Evolutionary conservation across 2,113 vertebrate species (phyloP), one percentile per base, ranked within the genome.

Genomic region (Gallinago media): DNA sequence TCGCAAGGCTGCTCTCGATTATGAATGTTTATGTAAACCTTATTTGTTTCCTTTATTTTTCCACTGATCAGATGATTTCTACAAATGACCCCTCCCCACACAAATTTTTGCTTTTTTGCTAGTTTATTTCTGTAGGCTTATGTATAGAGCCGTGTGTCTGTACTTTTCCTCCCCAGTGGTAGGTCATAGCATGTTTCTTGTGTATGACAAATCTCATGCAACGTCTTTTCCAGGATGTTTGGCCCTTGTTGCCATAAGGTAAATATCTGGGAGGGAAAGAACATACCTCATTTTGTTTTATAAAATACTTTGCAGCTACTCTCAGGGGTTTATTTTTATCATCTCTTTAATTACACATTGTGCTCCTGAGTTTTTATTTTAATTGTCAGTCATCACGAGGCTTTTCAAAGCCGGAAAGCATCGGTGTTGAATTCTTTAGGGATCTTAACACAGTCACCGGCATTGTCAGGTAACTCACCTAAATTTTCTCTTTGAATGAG

Each of bases 281-380:
- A 34, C 38, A 42, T 54, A 29, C 29, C 18, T 92, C 8, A 4
- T 68, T 89, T 75, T 89, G 54, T 42, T 88, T 76, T 76, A 32
- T 83, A 9, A 93, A 73, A 31, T 50, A 34, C 31, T 72, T 89
- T 1, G 5, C 23, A 47, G 44, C 25, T 82, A 26, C 40, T 94
- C n/a, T 79, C 29, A 29, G 36, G 31, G 6, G 23, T 29, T 91
- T 94, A 52, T 89, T 94, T 96, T 94, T 85, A 73, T 89, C 36
- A 34, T 61, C 36, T 58, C n/a, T 95, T 95, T 67, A 67, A 19
- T 88, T 93, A 73, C 68, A 66, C 18, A 8, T 63, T 88, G 63
- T 83, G 67, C 38, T 93, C 59, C 72, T 90, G 50, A 77, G 44
- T 83, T 85, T 85, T 79, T 91, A 44, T 79, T 95, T 73, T 73